Base-by-base conservation (phyloP, 2,113 vertebrate species). In the Cercocebus atys region DNA sequence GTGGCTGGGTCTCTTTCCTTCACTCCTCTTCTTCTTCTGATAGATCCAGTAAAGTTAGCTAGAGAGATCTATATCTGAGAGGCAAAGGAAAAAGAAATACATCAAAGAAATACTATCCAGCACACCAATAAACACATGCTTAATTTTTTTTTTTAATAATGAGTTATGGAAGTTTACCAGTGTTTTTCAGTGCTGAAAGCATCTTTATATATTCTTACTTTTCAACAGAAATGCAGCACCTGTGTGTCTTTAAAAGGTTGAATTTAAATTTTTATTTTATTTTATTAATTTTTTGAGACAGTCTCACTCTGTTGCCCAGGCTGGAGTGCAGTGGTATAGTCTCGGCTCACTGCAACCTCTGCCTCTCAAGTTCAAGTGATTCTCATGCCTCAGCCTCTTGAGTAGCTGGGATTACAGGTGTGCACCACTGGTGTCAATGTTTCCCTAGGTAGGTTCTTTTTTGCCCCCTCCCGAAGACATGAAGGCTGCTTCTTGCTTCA, bases 1-100 rank as follows among this genome's bases (percentile, higher is more conserved):
- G 43, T 76, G 30, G 40, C 1, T 25, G 5, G 10, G 1, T 78
- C 17, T 40, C 27, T 80, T 38, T 85, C 3, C 47, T 92, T 88
- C 20, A 45, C 12, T 88, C 50, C n/a, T 95, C 80, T 47, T 92
- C 81, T 47, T 93, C 88, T 96, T 96, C 40, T 50, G 72, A 92
- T 45, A 90, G 82, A 91, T 10, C 2, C 4, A 20, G 40, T 27
- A 55, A 52, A 20, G 9, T 85, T 27, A 70, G n/a, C 47, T 43
- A 52, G 66, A 85, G 47, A 94, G 30, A 78, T 79, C 96, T 92
- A 7, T 66, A 52, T 61, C 45, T 38, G 59, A 68, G 72, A 90
- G 40, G 38, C 57, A 93, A 84, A 72, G 8, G 30, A 95, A 45
- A 95, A 93, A 85, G 40, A 95, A 83, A 90, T 14, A 92, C 13